Evolutionary conservation across 1,140 invertebrate genomes (phyloP).

Genomic region (Ladona fulva): DNA sequence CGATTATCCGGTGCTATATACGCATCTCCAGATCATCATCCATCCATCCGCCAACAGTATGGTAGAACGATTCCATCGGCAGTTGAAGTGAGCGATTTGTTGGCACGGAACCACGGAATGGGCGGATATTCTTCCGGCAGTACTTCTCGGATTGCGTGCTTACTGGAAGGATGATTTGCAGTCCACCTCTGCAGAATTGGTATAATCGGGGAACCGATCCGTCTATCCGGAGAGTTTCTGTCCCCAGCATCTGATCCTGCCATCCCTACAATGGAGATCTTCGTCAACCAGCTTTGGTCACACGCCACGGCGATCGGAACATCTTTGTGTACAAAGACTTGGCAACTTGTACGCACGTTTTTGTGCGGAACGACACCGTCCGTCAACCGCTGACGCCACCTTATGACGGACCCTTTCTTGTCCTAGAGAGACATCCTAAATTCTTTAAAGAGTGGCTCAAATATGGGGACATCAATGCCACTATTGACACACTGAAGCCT

Average conservation of each 20-base stretch:
- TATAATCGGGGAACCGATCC: conserved; percentile 23
- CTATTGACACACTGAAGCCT: no score
- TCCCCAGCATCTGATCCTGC: neutral
- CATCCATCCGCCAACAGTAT: conserved; percentile 20
- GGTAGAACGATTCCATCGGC: neutral
- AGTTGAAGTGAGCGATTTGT: conserved; percentile 18
- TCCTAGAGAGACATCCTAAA: no score
- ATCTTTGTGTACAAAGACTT: conserved; percentile 27
- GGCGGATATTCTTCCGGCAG: conserved; percentile 23
- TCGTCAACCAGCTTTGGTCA: neutral
- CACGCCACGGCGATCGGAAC: conserved; percentile 17
- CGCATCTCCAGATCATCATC: conserved; percentile 14
- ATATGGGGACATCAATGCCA: no score
- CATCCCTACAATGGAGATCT: no score
- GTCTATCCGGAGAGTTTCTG: conserved; percentile 24
- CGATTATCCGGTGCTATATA: no score
- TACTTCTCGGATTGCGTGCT: conserved; percentile 23
- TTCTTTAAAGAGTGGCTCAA: no score
- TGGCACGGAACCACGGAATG: conserved; percentile 17
- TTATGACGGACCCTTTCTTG: neutral
- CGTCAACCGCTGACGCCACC: conserved; percentile 29
- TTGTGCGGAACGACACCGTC: conserved; percentile 31
- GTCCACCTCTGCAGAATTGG: conserved; percentile 22
- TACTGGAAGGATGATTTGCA: conserved; percentile 27
- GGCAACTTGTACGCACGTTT: conserved; percentile 25